These are phyloP conservation scores for Oncorhynchus masou DNA, from an alignment of 2,113 vertebrate genomes.

Conservation along the genomic window DNA sequence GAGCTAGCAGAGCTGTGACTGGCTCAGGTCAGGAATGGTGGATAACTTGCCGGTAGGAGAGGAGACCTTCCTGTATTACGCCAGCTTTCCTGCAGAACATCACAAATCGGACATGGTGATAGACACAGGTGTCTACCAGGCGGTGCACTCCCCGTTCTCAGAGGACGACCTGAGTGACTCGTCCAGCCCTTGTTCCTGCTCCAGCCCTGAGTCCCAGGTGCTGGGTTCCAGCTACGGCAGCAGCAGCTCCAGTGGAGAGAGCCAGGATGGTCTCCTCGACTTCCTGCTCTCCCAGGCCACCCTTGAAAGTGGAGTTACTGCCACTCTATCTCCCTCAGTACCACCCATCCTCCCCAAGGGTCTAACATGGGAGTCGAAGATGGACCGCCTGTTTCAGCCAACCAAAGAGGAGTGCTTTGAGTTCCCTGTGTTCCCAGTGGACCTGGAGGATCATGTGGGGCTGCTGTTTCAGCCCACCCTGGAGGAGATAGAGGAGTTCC, in stretches of 20 bases:
- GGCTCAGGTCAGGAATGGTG: constrained; percentile 79
- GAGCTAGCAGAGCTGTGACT: background rate
- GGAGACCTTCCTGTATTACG: constrained; percentile 83
- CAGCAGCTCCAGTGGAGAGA: constrained; percentile 69
- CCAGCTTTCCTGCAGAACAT: constrained; percentile 70
- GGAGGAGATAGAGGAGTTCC: constrained; percentile 98
- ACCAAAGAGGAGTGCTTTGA: constrained; percentile 79
- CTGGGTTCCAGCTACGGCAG: constrained; percentile 57
- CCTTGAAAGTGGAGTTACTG: constrained; percentile 54
- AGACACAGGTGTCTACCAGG: constrained; percentile 77
- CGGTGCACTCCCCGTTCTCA: constrained; percentile 83
- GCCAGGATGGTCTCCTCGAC: constrained; percentile 89
- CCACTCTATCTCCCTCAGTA: constrained; percentile 43
- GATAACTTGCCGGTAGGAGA: constrained; percentile 89
- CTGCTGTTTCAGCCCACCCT: constrained; percentile 93
- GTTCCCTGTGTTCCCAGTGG: constrained; percentile 83
- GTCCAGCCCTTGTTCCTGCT: constrained; percentile 88
- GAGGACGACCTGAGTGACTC: constrained; percentile 92
- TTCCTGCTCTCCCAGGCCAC: constrained; percentile 89
- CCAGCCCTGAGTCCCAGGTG: constrained; percentile 73
- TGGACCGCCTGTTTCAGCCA: constrained; percentile 42
- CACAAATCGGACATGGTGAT: constrained; percentile 77
- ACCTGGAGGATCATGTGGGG: constrained; percentile 81
- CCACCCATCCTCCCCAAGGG: constrained; percentile 63
- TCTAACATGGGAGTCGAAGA: constrained; percentile 81